These are phyloP conservation scores for Drosophila mulleri DNA, from an alignment of 2,888 invertebrate genomes.

Conservation along the genomic window DNA sequence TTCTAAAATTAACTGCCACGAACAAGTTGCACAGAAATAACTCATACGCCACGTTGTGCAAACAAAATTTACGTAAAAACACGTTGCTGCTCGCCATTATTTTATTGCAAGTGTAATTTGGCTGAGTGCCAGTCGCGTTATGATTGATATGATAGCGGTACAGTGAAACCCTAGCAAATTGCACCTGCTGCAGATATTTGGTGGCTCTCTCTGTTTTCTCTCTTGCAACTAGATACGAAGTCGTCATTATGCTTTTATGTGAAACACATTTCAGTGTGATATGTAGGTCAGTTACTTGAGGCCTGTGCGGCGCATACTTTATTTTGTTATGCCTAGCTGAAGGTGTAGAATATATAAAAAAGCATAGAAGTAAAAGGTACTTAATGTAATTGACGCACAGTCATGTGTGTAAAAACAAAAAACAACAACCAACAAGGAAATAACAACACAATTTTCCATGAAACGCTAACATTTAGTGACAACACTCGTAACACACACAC, in stretches of 20 bases:
- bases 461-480: constrained; percentile 23
- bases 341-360: constrained; percentile 10
- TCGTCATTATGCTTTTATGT: background rate
- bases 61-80: background rate
- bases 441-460: constrained; percentile 14
- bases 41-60: constrained; percentile 23
- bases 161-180: background rate
- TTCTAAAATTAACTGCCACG: constrained; percentile 52
- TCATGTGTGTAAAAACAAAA: constrained; percentile 11
- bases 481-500: constrained; percentile 6
- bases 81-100: background rate
- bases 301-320: constrained; percentile 14
- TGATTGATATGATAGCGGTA: constrained; percentile 28
- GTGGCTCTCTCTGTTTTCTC: background rate
- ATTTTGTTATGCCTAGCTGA: background rate
- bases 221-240: background rate
- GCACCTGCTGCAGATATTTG: background rate
- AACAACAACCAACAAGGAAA: background rate
- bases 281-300: constrained; percentile 18
- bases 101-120: constrained; percentile 28
- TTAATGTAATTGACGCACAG: constrained; percentile 44
- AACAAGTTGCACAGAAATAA: constrained; percentile 40
- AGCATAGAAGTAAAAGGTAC: constrained; percentile 18
- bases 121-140: constrained; percentile 33
- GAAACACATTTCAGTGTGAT: background rate